phyloP scores from a whole-genome alignment of 2,888 invertebrate species.

The Drosophila leonis region DNA sequence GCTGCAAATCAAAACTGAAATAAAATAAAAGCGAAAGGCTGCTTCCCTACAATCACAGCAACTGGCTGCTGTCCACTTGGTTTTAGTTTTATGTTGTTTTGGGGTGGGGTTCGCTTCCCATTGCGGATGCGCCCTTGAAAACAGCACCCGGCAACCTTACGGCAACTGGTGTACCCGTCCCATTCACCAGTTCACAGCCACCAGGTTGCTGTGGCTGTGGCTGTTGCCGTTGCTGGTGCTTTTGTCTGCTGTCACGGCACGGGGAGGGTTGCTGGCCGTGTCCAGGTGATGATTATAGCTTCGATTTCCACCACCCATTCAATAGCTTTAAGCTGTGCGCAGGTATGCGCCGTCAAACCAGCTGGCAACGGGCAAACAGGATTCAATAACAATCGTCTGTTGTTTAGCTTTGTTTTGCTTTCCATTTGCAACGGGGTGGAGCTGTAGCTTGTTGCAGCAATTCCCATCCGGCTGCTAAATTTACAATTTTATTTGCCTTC shows the following conservation, averaged over 20 bases:
- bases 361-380: constrained; percentile 68
- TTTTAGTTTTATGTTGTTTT: constrained; percentile 1
- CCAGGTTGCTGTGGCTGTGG: constrained; percentile 61
- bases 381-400: constrained; percentile 30
- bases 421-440: constrained; percentile 11
- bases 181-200: constrained; percentile 36
- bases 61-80: constrained; percentile 64
- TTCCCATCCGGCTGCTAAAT: background rate
- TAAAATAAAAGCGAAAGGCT: constrained; percentile 17
- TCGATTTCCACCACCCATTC: constrained; percentile 65
- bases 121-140: constrained; percentile 72
- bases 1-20: constrained; percentile 55
- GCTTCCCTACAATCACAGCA: constrained; percentile 42
- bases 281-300: constrained; percentile 54
- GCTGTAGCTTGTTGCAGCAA: background rate
- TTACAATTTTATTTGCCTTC: background rate
- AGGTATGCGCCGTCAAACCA: constrained; percentile 75
- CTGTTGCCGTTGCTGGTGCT: constrained; percentile 68
- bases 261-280: constrained; percentile 61
- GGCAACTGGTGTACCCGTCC: constrained; percentile 26
- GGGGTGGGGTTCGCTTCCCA: constrained; percentile 51
- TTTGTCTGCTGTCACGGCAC: constrained; percentile 59
- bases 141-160: constrained; percentile 30
- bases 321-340: constrained; percentile 65
- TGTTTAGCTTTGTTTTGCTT: constrained; percentile 5